These are phyloP conservation scores for Taenioides sp. DNA, from an alignment of 2,797 vertebrate species.

Conservation along the genomic window DNA sequence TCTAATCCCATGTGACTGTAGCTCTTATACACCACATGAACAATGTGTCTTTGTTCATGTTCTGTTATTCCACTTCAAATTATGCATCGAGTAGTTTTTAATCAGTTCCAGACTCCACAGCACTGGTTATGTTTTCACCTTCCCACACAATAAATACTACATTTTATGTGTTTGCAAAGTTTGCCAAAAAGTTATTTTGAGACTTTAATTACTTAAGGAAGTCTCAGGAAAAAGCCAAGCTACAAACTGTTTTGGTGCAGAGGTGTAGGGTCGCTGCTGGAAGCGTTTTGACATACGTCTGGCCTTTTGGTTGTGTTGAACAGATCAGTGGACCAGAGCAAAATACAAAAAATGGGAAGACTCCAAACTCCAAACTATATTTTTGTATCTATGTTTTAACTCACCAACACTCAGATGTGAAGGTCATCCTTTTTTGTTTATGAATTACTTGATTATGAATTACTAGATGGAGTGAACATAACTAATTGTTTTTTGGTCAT, in stretches of 20 bases:
- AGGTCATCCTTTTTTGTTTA: neutral
- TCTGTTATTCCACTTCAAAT: no score
- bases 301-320: neutral
- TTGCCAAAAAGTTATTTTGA: neutral
- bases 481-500: neutral
- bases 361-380: neutral
- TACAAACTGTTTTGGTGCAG: neutral
- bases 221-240: neutral
- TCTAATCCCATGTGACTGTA: no score
- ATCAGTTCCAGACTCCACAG: no score
- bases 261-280: neutral
- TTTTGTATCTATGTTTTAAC: neutral
- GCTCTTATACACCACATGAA: no score
- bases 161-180: neutral
- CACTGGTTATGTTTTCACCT: no score
- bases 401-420: neutral
- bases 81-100: no score
- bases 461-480: neutral
- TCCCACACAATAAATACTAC: no score
- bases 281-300: neutral
- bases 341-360: neutral
- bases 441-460: neutral
- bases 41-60: no score
- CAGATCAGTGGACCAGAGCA: neutral
- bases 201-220: neutral